Evolutionary conservation across 2,113 vertebrate genomes (phyloP).

Genomic region (Lontra canadensis): DNA sequence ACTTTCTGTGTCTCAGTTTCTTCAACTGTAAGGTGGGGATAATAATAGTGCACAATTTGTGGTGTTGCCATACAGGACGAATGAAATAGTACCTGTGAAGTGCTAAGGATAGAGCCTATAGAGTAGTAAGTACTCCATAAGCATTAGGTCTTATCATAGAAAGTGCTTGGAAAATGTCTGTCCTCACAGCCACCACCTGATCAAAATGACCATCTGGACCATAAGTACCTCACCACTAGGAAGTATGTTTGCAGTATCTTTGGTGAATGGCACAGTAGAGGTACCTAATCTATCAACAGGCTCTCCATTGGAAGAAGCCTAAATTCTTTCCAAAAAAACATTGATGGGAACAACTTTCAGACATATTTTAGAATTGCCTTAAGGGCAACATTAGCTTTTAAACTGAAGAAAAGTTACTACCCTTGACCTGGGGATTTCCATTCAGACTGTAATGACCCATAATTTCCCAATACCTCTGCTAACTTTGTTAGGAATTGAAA

Average conservation of each 20-base stretch:
- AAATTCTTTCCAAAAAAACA: constrained; percentile 41
- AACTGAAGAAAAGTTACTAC: constrained; percentile 13
- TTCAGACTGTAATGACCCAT: not conserved
- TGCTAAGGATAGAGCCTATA: too few species aligned
- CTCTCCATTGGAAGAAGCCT: not conserved
- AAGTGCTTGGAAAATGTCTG: not conserved
- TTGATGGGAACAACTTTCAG: constrained; percentile 35
- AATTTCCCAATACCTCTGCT: constrained; percentile 41
- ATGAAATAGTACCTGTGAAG: not conserved
- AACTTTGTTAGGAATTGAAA: constrained; percentile 71
- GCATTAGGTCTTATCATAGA: not conserved
- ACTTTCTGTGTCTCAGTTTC: not conserved
- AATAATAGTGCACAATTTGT: not conserved
- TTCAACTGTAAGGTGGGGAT: not conserved
- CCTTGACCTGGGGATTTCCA: constrained; percentile 67
- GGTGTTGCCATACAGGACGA: not conserved
- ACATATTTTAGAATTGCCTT: constrained; percentile 37
- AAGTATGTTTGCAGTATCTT: not conserved
- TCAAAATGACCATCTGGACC: not conserved
- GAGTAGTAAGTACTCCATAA: not conserved
- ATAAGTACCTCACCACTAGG: not conserved
- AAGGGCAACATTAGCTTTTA: constrained; percentile 44
- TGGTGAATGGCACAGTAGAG: not conserved
- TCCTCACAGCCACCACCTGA: not conserved
- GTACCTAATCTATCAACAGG: not conserved